Conservation (phyloP, 2,113 vertebrate species). For the Tursiops truncatus region DNA sequence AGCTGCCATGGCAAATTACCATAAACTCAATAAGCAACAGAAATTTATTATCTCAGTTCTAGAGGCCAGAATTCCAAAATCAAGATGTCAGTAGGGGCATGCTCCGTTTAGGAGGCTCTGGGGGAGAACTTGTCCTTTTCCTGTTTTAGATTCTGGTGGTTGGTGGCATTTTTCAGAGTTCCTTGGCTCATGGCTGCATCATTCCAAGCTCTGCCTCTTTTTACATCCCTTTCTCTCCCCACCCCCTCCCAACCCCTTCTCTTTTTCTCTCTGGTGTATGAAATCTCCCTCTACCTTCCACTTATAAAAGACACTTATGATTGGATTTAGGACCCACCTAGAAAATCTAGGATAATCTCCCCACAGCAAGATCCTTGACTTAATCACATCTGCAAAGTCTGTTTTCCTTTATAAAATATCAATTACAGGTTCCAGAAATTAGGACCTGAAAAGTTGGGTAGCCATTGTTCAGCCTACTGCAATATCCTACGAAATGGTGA, state of each 20-base stretch:
- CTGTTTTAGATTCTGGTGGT: background rate
- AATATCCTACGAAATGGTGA: background rate
- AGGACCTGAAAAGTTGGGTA: background rate
- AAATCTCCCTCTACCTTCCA: background rate
- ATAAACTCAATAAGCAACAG: background rate
- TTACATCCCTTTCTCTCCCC: background rate
- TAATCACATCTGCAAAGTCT: background rate
- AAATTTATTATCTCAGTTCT: background rate
- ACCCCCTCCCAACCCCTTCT: background rate
- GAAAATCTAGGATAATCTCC: background rate
- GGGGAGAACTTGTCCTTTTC: background rate
- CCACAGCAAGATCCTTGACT: background rate
- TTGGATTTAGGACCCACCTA: background rate
- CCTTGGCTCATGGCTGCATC: background rate
- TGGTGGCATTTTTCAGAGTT: background rate
- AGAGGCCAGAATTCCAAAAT: background rate
- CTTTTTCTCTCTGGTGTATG: background rate
- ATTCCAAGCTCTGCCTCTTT: background rate
- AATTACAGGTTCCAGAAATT: background rate
- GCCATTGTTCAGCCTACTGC: background rate
- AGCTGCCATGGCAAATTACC: background rate
- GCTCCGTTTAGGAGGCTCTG: background rate
- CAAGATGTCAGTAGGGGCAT: background rate
- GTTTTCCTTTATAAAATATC: background rate
- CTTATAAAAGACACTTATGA: background rate